phyloP scores from a whole-genome alignment of 2,797 vertebrate species.

The Trachurus trachurus region DNA sequence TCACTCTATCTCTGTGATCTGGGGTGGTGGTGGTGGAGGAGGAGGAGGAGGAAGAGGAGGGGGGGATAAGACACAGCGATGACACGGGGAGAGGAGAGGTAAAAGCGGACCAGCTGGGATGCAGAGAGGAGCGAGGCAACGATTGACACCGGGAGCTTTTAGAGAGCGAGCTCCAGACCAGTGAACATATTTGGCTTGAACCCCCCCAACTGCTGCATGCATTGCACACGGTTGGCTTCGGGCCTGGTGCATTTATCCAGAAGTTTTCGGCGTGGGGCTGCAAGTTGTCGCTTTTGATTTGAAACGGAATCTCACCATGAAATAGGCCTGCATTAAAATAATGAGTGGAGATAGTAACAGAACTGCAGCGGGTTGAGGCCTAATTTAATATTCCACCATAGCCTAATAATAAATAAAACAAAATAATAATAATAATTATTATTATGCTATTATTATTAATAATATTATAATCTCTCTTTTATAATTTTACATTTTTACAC shows the following conservation, averaged over 20 bases:
- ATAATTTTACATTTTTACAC: background rate
- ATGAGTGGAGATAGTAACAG: background rate
- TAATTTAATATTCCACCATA: background rate
- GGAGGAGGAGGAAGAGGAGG: no score
- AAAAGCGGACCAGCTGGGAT: constrained; percentile 63
- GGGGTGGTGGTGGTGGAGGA: background rate
- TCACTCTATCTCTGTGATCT: constrained; percentile 82
- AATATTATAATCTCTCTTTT: constrained; percentile 2
- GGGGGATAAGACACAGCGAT: constrained; percentile 66
- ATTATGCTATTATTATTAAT: constrained; percentile 3
- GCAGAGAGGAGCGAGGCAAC: constrained; percentile 41
- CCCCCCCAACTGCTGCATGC: constrained; percentile 14
- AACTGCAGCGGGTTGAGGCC: background rate
- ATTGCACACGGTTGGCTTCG: constrained; percentile 37
- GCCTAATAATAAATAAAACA: background rate
- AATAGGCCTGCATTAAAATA: background rate
- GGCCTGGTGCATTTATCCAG: constrained; percentile 38
- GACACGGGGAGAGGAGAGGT: constrained; percentile 59
- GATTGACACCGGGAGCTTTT: constrained; percentile 37
- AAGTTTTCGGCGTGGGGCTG: background rate
- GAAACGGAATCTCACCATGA: background rate
- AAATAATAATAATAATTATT: background rate
- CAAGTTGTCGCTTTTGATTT: constrained; percentile 9
- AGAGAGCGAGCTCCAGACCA: constrained; percentile 47
- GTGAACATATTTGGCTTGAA: constrained; percentile 47